These are phyloP conservation scores for Mesocricetus auratus DNA, from an alignment of 2,113 vertebrate genomes.

Conservation along the genomic window DNA sequence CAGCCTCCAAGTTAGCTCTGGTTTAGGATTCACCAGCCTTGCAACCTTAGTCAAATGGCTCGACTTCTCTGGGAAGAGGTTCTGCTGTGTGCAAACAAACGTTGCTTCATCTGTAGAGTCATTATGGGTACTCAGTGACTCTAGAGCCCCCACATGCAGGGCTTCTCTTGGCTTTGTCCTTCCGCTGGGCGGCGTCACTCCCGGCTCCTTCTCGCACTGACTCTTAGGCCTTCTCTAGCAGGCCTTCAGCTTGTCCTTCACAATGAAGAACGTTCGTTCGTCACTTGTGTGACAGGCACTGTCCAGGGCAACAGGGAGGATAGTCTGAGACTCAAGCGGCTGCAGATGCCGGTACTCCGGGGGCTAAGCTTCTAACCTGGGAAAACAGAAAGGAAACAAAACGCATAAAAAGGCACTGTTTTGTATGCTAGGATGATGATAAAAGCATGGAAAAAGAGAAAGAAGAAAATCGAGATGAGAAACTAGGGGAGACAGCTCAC, in stretches of 20 bases:
- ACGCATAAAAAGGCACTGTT: not conserved
- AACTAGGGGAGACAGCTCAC: too few relatives aligned
- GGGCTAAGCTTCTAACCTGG: not conserved
- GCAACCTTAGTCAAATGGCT: not conserved
- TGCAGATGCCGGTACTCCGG: not conserved
- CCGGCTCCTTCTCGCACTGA: not conserved
- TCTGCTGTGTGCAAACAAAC: not conserved
- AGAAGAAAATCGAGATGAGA: too few relatives aligned
- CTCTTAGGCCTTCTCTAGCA: not conserved
- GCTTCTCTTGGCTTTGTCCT: not conserved
- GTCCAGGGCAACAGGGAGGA: not conserved
- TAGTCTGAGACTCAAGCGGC: not conserved
- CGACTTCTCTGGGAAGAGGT: not conserved
- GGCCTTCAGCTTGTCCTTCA: not conserved
- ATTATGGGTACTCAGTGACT: not conserved
- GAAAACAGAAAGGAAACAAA: not conserved
- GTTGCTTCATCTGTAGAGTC: not conserved
- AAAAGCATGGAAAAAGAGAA: rapidly evolving
- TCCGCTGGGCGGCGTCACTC: too few relatives aligned
- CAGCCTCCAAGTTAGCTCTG: not conserved
- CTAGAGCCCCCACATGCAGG: not conserved
- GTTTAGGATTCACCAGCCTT: not conserved
- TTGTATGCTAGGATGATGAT: not conserved
- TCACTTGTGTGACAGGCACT: not conserved
- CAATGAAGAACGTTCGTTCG: not conserved